These are phyloP conservation scores for Dexiosoma caninum DNA, from an alignment of 2,888 invertebrate genomes.

Conservation along the genomic window DNA sequence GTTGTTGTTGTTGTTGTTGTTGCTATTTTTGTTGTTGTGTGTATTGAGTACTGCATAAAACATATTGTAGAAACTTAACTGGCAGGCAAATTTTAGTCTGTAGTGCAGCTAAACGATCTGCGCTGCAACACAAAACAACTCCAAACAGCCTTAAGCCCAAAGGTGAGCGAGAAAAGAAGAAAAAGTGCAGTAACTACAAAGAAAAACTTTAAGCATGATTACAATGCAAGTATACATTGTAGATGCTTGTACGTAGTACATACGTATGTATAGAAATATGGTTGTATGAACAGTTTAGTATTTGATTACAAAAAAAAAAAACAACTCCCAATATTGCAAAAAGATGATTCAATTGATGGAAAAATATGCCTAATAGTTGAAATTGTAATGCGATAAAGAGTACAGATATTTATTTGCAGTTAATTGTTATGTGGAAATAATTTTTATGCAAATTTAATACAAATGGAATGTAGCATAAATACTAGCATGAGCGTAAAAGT, in stretches of 20 bases:
- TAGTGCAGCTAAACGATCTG: too few relatives aligned
- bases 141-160: constrained; percentile 19
- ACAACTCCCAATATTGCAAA: background rate
- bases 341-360: too few relatives aligned
- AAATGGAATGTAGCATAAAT: too few relatives aligned
- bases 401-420: too few relatives aligned
- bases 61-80: background rate
- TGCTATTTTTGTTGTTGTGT: constrained; percentile 10
- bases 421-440: too few relatives aligned
- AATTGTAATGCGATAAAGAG: too few relatives aligned
- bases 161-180: background rate
- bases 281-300: constrained; percentile 17
- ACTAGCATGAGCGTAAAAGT: too few relatives aligned
- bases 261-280: background rate
- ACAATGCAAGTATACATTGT: too few relatives aligned
- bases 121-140: too few relatives aligned
- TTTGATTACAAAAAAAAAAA: background rate
- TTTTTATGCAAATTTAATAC: too few relatives aligned
- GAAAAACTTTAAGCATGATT: background rate
- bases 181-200: background rate
- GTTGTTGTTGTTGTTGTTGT: constrained; percentile 29
- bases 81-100: constrained; percentile 11
- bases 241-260: too few relatives aligned
- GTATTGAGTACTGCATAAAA: background rate
- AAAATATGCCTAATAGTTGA: too few relatives aligned